Evolutionary conservation across 2,888 invertebrate genomes (phyloP), one percentile per base, ranked within the genome.

Genomic region (Siphonodentalium dalli): DNA sequence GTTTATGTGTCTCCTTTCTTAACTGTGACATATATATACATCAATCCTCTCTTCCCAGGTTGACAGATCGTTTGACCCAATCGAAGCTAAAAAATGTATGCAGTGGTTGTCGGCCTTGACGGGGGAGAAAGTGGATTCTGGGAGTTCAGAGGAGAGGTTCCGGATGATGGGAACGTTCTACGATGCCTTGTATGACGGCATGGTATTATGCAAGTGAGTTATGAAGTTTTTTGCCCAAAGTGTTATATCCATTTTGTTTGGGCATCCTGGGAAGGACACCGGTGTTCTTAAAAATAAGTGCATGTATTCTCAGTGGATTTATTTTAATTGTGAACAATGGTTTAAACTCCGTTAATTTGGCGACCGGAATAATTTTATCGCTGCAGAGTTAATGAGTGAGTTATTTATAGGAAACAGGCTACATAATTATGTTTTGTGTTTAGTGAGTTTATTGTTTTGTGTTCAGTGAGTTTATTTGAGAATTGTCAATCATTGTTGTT

Each of bases 11-110:
- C n/a, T n/a, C n/a, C n/a, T n/a, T n/a, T n/a, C n/a, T n/a, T n/a
- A n/a, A n/a, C n/a, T n/a, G n/a, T n/a, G n/a, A n/a, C n/a, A n/a
- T n/a, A n/a, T n/a, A n/a, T n/a, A n/a, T n/a, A n/a, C n/a, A n/a
- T n/a, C n/a, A n/a, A n/a, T 33, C 20, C 33, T 47, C 23, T 43
- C 15, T 3, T 58, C 58, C 29, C 66, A 97, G 97, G 93, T 97
- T 67, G 93, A 94, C 83, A 91, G 92, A 82, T 96, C 97, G 86
- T 98, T 96, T 86, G 95, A 92, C 82, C 92, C 92, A 76, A 92
- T 93, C 75, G 86, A 95, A 65, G 97, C 96, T 0, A 88, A 88
- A 72, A 94, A 96, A 85, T 89, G 90, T 71, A 83, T 97, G 79
- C 90, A 91, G 85, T 97, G 97, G 97, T 90, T 98, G 74, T 88